Percentiles rank a stretch among this genome's conserved stretches.
Evolutionary conservation across 2,797 vertebrate genomes (phyloP).

Genomic region (Chiroxiphia lanceolata): DNA sequence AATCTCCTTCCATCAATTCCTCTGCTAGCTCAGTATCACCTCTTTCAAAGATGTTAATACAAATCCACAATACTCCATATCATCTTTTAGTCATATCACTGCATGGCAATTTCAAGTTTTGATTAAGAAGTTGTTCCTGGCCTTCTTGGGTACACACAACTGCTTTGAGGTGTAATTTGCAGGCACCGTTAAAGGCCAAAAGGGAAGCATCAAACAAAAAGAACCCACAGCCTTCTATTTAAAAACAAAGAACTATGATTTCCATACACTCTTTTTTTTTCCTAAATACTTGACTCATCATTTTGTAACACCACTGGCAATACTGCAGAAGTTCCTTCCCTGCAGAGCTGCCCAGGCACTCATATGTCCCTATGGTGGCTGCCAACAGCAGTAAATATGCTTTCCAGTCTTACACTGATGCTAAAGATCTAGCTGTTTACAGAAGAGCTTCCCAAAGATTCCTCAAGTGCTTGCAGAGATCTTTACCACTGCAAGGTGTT

Average conservation of each 20-base stretch:
- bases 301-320: neutral
- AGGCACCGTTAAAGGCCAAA: neutral
- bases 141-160: neutral
- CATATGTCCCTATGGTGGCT: neutral
- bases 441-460: constrained; percentile 8
- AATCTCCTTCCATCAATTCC: neutral
- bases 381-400: constrained; percentile 20
- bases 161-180: neutral
- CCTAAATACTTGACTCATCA: neutral
- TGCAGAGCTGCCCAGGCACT: neutral
- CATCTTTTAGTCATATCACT: neutral
- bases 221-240: neutral
- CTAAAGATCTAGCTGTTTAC: neutral
- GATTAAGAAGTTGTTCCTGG: neutral
- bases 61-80: neutral
- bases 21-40: neutral
- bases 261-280: neutral
- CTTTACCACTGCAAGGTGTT: neutral
- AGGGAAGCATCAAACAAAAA: neutral
- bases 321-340: neutral
- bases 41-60: neutral
- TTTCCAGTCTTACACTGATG: neutral
- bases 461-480: neutral
- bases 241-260: neutral
- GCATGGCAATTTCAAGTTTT: neutral